These are phyloP conservation scores for Pyrocoelia pectoralis DNA, from an alignment of 2,888 invertebrate species.

Conservation along the genomic window DNA sequence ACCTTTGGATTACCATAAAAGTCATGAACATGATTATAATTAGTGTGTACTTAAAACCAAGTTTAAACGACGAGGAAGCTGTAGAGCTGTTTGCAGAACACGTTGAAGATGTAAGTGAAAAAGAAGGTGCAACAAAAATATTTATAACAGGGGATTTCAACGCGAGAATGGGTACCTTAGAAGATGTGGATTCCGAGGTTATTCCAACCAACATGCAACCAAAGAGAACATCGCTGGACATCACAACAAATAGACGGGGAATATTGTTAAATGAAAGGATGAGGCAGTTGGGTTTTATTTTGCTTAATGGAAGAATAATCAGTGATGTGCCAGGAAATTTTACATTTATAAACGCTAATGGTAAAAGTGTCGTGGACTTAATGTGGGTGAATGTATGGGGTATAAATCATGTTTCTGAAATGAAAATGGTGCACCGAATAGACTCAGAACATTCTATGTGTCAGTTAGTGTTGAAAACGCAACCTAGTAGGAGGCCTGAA, in stretches of 20 bases:
- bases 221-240: neutral
- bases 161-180: neutral
- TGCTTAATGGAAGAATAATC: neutral
- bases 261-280: neutral
- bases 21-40: neutral
- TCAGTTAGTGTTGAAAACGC: neutral
- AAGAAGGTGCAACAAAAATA: neutral
- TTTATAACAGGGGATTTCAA: slow-evolving; percentile 1
- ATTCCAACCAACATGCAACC: neutral
- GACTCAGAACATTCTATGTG: too few species aligned
- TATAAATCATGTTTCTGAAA: neutral
- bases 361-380: slow-evolving; percentile 1
- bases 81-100: neutral
- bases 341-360: neutral
- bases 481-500: neutral
- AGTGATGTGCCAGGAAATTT: neutral
- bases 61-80: neutral
- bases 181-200: neutral
- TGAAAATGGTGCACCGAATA: neutral
- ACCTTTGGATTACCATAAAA: neutral
- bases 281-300: neutral
- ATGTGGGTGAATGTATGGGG: neutral
- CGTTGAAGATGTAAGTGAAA: neutral
- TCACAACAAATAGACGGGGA: neutral
- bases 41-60: neutral